A percentile compares a stretch with the other conserved stretches of the same genome.
Evolutionary conservation across 2,797 vertebrate genomes (phyloP).

Genomic region (Enteromius treurensis): DNA sequence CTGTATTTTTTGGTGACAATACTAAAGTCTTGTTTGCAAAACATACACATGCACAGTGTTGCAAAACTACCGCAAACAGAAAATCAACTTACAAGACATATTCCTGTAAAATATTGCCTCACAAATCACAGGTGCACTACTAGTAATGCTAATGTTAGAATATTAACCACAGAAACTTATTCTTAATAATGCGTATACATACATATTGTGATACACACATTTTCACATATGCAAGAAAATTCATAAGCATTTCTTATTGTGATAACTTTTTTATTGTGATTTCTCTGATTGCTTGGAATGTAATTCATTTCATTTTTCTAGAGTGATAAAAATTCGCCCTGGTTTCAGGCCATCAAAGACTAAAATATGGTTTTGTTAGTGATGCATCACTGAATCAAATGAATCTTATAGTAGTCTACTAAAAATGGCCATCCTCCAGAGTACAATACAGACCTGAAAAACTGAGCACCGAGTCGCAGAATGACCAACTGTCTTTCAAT

Average conservation of each 20-base stretch:
- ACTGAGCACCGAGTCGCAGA: conserved; percentile 57
- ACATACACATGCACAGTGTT: conserved; percentile 19
- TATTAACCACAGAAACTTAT: conserved; percentile 40
- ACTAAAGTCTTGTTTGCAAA: neutral
- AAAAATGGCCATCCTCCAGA: conserved; percentile 37
- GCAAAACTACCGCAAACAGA: neutral
- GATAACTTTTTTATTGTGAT: conserved; percentile 12
- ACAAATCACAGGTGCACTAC: conserved; percentile 26
- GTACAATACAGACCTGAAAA: conserved; percentile 57
- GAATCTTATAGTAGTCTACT: neutral
- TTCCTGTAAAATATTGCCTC: conserved; percentile 26
- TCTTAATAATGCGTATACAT: neutral
- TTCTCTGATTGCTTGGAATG: conserved; percentile 21
- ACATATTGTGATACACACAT: conserved; percentile 1
- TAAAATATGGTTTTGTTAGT: conserved; percentile 20
- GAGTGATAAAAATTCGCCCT: conserved; percentile 21
- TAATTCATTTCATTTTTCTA: conserved; percentile 31
- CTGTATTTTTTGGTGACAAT: neutral
- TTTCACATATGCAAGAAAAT: neutral
- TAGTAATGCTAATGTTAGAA: conserved; percentile 26
- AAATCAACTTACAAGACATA: conserved; percentile 26
- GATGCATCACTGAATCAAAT: conserved; percentile 21
- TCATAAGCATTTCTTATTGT: conserved; percentile 21
- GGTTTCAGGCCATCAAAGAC: conserved; percentile 42
- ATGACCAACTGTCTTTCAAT: conserved; percentile 21